These are phyloP conservation scores for Strigamia crassipes DNA, from an alignment of 2,888 invertebrate genomes.

Conservation along the genomic window DNA sequence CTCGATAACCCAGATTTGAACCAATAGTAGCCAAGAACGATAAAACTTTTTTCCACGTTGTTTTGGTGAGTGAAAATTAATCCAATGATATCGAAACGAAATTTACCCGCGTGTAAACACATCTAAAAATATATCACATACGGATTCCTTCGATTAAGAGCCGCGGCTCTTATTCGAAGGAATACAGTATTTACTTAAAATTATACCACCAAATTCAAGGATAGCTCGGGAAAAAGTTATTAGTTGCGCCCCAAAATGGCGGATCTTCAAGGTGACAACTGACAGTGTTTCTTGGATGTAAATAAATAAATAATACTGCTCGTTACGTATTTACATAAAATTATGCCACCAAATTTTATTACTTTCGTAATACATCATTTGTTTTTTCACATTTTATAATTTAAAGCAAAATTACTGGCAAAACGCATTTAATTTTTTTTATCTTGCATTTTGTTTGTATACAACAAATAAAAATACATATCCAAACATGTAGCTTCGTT, in stretches of 20 bases:
- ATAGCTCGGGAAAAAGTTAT: no score
- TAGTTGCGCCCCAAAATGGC: no score
- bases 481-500: neutral
- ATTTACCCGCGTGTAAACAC: no score
- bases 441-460: neutral
- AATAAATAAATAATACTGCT: neutral
- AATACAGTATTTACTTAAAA: no score
- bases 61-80: neutral
- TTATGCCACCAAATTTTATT: slow-evolving; percentile 7
- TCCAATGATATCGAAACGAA: neutral
- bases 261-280: no score
- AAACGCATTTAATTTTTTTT: neutral
- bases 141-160: no score
- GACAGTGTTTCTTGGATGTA: no score
- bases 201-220: no score
- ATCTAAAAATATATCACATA: no score
- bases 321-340: neutral
- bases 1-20: neutral
- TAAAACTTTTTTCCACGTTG: neutral
- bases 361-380: neutral
- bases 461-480: neutral
- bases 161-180: no score
- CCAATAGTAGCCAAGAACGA: neutral
- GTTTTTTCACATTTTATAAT: neutral
- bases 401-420: neutral